These are phyloP conservation scores for Drosophila neutralis DNA, from an alignment of 2,888 invertebrate species.

Conservation along the genomic window DNA sequence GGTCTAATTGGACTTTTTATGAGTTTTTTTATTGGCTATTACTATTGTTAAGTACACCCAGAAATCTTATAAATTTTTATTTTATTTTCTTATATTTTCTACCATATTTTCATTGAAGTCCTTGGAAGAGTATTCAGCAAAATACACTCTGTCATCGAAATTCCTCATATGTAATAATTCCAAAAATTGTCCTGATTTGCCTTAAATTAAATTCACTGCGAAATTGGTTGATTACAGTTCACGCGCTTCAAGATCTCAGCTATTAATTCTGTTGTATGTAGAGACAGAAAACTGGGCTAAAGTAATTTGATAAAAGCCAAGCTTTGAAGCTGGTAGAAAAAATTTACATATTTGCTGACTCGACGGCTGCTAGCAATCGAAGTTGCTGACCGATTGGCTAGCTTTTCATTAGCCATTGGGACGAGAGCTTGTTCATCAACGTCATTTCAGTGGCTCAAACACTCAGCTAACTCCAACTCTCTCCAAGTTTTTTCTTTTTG, in stretches of 20 bases:
- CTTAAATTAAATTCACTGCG: neutral
- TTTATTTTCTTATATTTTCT: neutral
- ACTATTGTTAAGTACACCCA: neutral
- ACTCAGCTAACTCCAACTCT: neutral
- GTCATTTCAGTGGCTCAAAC: slow-evolving; percentile 24
- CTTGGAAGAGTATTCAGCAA: neutral
- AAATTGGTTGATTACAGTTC: neutral
- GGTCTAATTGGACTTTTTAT: neutral
- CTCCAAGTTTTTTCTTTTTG: neutral
- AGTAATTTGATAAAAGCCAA: slow-evolving; percentile 74
- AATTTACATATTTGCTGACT: slow-evolving; percentile 73
- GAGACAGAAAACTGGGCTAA: slow-evolving; percentile 24
- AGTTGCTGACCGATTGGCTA: slow-evolving; percentile 33
- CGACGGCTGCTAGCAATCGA: slow-evolving; percentile 13
- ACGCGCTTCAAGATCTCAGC: neutral
- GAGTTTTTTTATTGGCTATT: neutral
- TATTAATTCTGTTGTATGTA: neutral
- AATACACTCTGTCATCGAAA: too few species aligned
- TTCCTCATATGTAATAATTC: neutral
- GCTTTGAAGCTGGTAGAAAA: slow-evolving; percentile 20
- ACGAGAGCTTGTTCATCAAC: slow-evolving; percentile 48
- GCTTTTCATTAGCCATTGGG: slow-evolving; percentile 56
- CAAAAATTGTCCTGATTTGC: neutral
- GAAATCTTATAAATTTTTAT: neutral
- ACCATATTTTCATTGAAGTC: neutral